Evolutionary conservation across 2,888 invertebrate species (phyloP).

Genomic region (Leistus spinibarbis): DNA sequence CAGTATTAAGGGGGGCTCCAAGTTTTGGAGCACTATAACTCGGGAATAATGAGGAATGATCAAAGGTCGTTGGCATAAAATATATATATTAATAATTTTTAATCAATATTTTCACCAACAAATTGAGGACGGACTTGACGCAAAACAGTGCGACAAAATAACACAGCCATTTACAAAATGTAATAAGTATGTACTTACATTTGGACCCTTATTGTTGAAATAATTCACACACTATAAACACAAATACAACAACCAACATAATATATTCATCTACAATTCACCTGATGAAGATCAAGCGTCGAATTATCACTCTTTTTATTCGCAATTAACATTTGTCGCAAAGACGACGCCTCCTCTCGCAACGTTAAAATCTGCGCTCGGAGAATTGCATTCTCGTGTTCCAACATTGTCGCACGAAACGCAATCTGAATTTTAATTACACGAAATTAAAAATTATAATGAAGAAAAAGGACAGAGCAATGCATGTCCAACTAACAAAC

Average conservation of each 20-base stretch:
- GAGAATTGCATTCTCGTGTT: conserved; percentile 87
- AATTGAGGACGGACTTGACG: background rate
- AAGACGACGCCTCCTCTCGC: conserved; percentile 76
- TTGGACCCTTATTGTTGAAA: background rate
- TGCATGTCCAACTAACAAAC: background rate
- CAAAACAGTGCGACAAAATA: background rate
- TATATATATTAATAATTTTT: background rate
- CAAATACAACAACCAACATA: background rate
- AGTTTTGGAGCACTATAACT: no score
- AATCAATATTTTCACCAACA: background rate
- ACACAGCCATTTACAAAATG: background rate
- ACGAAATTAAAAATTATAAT: no score
- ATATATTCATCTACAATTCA: conserved; percentile 26
- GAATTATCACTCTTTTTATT: conserved; percentile 51
- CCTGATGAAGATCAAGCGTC: conserved; percentile 19
- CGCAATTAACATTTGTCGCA: conserved; percentile 69
- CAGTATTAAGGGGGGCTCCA: no score
- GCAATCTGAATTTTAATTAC: conserved; percentile 75
- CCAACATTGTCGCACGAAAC: conserved; percentile 79
- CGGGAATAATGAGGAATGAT: no score
- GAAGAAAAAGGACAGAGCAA: no score
- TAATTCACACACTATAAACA: background rate
- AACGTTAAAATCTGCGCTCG: conserved; percentile 81
- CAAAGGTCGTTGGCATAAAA: background rate
- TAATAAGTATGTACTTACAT: background rate